A percentile compares a stretch with the other conserved stretches of the same genome.
Evolutionary conservation across 2,888 invertebrate genomes (phyloP).

Genomic region (Caenorhabditis sulstoni): DNA sequence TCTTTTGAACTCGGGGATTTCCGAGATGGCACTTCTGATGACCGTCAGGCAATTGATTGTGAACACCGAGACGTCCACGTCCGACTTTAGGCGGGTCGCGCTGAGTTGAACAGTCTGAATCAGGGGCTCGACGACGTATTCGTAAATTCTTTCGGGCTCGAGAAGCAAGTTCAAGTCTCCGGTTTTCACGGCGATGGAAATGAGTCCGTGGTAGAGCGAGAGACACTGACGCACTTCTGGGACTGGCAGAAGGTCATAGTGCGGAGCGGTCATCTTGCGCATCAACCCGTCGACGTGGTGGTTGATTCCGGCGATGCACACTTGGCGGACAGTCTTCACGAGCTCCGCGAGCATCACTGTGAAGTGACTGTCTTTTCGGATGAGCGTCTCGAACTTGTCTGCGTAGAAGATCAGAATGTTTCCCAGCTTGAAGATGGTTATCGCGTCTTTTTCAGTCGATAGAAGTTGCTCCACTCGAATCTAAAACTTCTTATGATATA

Average conservation of each 20-base stretch:
- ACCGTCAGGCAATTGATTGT: constrained; percentile 53
- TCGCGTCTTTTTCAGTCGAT: constrained; percentile 36
- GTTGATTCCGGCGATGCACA: constrained; percentile 49
- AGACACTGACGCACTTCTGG: constrained; percentile 44
- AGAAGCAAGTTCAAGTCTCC: constrained; percentile 28
- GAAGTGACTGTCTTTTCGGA: constrained; percentile 35
- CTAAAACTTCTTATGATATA: constrained; percentile 5
- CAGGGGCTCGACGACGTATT: constrained; percentile 44
- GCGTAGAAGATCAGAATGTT: constrained; percentile 49
- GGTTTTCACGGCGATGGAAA: constrained; percentile 27
- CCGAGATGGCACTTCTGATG: constrained; percentile 42
- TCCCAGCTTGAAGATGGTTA: constrained; percentile 48
- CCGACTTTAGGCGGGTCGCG: constrained; percentile 35
- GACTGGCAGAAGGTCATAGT: constrained; percentile 44
- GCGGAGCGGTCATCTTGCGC: constrained; percentile 51
- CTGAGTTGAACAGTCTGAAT: constrained; percentile 51
- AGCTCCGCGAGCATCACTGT: constrained; percentile 48
- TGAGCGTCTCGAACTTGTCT: constrained; percentile 39
- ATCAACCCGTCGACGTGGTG: constrained; percentile 42
- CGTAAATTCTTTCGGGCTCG: constrained; percentile 39
- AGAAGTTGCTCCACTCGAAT: constrained; percentile 44
- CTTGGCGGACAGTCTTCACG: constrained; percentile 38
- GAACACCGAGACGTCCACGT: constrained; percentile 47
- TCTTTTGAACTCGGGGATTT: constrained; percentile 32
- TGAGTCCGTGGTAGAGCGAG: constrained; percentile 37